phyloP scores from a whole-genome alignment of 2,113 vertebrate species.

The Choloepus hoffmanni region DNA sequence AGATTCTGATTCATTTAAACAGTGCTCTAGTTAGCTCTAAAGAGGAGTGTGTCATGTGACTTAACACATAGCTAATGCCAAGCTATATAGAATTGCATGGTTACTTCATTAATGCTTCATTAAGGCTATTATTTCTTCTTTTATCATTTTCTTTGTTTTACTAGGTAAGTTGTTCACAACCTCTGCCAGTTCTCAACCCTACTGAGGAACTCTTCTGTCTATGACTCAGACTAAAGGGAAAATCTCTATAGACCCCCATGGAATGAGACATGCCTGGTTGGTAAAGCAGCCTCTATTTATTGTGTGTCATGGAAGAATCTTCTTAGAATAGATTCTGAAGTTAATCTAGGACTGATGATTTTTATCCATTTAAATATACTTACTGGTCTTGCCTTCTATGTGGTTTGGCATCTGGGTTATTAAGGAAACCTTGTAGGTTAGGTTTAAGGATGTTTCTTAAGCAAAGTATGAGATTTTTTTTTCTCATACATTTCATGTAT shows the following conservation, averaged over 20 bases:
- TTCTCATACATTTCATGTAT: not conserved
- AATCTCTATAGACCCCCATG: not conserved
- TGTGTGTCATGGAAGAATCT: not conserved
- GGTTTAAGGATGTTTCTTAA: not conserved
- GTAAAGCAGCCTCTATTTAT: not conserved
- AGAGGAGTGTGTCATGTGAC: not conserved
- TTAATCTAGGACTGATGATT: not conserved
- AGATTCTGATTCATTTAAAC: too few species aligned
- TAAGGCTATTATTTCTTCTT: not conserved
- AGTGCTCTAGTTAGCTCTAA: not conserved
- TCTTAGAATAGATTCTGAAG: not conserved
- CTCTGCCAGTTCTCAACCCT: not conserved
- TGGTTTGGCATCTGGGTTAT: not conserved
- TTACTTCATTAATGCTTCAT: not conserved
- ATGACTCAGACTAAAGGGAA: not conserved
- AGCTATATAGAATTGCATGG: not conserved
- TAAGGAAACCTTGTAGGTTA: not conserved
- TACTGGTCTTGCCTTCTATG: not conserved
- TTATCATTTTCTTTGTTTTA: not conserved
- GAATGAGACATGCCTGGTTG: not conserved
- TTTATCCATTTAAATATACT: not conserved
- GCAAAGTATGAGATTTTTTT: not conserved
- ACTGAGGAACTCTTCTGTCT: not conserved
- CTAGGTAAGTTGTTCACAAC: not conserved
- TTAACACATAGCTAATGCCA: not conserved